These are phyloP conservation scores for Megalonaias nervosa DNA, from an alignment of 1,140 invertebrate species.

Conservation along the genomic window DNA sequence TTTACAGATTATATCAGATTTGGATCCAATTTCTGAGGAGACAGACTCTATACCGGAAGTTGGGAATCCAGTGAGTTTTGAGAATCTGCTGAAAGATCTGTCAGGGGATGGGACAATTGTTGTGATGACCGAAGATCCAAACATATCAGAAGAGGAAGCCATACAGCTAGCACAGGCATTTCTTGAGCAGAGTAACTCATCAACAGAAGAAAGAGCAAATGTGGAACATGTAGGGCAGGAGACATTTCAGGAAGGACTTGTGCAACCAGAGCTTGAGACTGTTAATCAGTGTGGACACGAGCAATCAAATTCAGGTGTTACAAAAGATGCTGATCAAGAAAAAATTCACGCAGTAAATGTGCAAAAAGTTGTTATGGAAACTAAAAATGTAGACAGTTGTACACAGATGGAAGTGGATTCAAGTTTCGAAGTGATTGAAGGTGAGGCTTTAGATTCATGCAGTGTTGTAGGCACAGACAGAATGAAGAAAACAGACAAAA, in stretches of 20 bases:
- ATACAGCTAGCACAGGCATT: conserved; percentile 43
- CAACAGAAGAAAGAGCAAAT: neutral
- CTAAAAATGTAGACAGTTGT: too few relatives aligned
- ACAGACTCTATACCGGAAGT: neutral
- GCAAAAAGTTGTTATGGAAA: too few relatives aligned
- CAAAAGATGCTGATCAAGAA: too few relatives aligned
- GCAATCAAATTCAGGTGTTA: too few relatives aligned
- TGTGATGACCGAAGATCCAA: conserved; percentile 46
- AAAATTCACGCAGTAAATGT: too few relatives aligned
- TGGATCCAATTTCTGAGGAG: too few relatives aligned
- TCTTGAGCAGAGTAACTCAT: conserved; percentile 24
- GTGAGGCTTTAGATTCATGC: neutral
- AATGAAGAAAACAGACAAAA: neutral
- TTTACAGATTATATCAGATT: too few relatives aligned
- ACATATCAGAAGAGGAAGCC: conserved; percentile 58
- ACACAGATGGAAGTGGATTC: neutral
- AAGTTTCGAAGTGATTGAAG: neutral
- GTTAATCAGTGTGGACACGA: too few relatives aligned
- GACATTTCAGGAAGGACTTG: too few relatives aligned
- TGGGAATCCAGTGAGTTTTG: neutral
- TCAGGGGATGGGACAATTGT: conserved; percentile 48
- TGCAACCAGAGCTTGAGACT: too few relatives aligned
- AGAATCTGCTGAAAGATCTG: conserved; percentile 18
- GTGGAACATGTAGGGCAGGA: neutral
- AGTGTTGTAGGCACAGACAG: neutral